Conservation (phyloP, 2,888 invertebrate species). For the Leptura quadrifasciata region DNA sequence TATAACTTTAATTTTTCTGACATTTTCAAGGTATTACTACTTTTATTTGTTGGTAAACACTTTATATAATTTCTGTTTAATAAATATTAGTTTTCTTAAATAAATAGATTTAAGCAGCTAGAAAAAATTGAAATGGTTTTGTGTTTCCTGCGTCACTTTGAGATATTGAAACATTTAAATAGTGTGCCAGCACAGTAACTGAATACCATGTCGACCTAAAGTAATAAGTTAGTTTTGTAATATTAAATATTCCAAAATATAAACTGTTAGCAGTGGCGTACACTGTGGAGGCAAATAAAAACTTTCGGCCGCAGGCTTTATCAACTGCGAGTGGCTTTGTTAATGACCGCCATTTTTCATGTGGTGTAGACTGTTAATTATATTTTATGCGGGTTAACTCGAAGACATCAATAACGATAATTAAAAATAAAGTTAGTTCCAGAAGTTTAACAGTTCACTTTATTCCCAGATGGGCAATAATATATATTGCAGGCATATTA, state of each 20-base stretch:
- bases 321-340: constrained; percentile 3
- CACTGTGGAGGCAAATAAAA: neutral
- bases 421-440: neutral
- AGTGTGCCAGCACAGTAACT: neutral
- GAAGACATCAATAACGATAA: neutral
- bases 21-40: too few species aligned
- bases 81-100: too few species aligned
- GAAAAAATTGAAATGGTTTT: too few species aligned
- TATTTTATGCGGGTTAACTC: constrained; percentile 12
- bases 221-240: neutral
- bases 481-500: neutral
- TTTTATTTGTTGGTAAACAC: too few species aligned
- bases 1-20: too few species aligned
- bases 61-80: too few species aligned
- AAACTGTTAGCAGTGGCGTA: neutral
- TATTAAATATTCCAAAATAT: neutral
- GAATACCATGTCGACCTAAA: neutral
- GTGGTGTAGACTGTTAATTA: constrained; percentile 1
- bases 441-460: neutral
- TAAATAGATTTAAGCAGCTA: too few species aligned
- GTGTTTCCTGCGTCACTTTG: too few species aligned
- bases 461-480: neutral
- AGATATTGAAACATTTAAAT: too few species aligned
- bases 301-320: constrained; percentile 1
- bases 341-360: constrained; percentile 16